Evolutionary conservation across 2,797 vertebrate species (phyloP).

Genomic region (Typhlichthys subterraneus): DNA sequence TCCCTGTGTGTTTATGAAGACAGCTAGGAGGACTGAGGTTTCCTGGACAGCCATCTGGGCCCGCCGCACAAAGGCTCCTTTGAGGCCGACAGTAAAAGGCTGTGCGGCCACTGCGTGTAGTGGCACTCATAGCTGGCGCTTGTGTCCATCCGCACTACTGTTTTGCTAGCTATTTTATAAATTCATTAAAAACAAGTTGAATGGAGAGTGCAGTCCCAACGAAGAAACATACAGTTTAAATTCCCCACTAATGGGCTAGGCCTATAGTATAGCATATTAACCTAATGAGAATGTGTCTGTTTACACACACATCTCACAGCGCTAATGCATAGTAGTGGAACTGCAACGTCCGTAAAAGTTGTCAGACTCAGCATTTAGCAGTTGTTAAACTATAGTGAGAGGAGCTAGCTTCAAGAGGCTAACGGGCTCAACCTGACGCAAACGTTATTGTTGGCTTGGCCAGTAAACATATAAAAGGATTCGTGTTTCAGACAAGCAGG

Average conservation of each 20-base stretch:
- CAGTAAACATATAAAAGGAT: not conserved
- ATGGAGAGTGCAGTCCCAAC: not conserved
- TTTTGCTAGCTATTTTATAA: conserved; percentile 40
- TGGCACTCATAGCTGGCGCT: conserved; percentile 52
- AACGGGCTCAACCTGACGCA: conserved; percentile 1
- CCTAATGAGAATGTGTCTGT: not conserved
- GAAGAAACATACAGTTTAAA: not conserved
- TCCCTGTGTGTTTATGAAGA: conserved; percentile 49
- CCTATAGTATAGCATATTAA: not conserved
- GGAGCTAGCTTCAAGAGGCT: conserved; percentile 15
- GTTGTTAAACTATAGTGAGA: conserved; percentile 6
- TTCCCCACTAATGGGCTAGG: too few relatives aligned
- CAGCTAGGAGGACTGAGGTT: conserved; percentile 49
- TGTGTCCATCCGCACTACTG: conserved; percentile 31
- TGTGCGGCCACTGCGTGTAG: conserved; percentile 57
- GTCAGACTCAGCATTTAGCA: not conserved
- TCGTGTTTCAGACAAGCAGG: too few relatives aligned
- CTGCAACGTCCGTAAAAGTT: conserved; percentile 6
- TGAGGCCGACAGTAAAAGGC: conserved; percentile 60
- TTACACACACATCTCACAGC: not conserved
- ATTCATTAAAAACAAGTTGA: not conserved
- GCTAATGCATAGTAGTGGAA: conserved; percentile 8
- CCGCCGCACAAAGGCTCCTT: conserved; percentile 67
- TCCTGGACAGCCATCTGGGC: conserved; percentile 64
- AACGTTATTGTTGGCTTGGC: conserved; percentile 37